These are phyloP conservation scores for Pectinophora gossypiella DNA, from an alignment of 1,140 invertebrate species.

Conservation along the genomic window DNA sequence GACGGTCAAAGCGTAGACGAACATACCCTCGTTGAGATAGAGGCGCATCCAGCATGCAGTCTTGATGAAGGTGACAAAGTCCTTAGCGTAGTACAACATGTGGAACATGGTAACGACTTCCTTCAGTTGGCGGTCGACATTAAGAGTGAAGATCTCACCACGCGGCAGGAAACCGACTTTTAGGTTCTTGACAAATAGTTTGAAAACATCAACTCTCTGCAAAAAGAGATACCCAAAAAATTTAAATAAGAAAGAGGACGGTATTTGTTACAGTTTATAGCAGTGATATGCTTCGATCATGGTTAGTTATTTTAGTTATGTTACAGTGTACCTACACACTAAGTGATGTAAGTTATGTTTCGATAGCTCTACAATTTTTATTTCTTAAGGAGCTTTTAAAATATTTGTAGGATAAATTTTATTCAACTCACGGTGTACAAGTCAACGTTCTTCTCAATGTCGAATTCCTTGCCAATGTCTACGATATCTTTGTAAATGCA, in stretches of 20 bases:
- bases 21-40: constrained; percentile 79
- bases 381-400: too few relatives aligned
- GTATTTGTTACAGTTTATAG: background rate
- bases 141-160: constrained; percentile 79
- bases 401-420: too few relatives aligned
- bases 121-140: constrained; percentile 77
- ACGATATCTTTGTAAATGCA: constrained; percentile 62
- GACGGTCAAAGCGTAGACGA: constrained; percentile 78
- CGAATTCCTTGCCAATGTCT: constrained; percentile 74
- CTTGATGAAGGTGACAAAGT: constrained; percentile 77
- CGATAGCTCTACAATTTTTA: too few relatives aligned
- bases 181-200: constrained; percentile 76
- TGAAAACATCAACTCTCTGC: constrained; percentile 76
- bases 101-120: constrained; percentile 81
- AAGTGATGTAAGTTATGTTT: too few relatives aligned
- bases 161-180: constrained; percentile 76
- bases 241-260: background rate
- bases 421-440: constrained; percentile 47
- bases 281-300: too few relatives aligned
- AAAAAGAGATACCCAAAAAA: constrained; percentile 19
- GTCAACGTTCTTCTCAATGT: constrained; percentile 72
- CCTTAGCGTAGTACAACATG: constrained; percentile 81
- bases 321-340: too few relatives aligned
- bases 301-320: too few relatives aligned
- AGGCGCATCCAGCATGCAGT: constrained; percentile 79